Conservation (phyloP, 1,140 invertebrate genomes). For the Mercenaria mercenaria region DNA sequence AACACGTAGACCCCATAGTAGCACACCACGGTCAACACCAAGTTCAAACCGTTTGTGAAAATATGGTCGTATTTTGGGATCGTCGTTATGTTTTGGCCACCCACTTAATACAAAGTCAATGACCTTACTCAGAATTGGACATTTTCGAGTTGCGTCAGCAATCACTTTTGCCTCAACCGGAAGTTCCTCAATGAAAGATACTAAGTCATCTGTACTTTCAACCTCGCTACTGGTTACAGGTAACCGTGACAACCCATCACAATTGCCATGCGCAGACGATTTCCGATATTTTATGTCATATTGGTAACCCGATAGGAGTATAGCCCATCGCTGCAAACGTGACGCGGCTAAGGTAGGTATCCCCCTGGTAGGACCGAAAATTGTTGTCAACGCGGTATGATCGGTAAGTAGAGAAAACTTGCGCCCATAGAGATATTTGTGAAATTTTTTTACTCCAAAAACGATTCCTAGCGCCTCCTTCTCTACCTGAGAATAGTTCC, state of each 20-base stretch:
- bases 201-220: background rate
- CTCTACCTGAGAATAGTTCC: slow-evolving; percentile 86
- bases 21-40: slow-evolving; percentile 22
- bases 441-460: slow-evolving; percentile 83
- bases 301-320: slow-evolving; percentile 70
- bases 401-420: slow-evolving; percentile 78
- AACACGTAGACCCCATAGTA: slow-evolving; percentile 56
- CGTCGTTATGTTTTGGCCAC: slow-evolving; percentile 20
- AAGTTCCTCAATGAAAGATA: slow-evolving; percentile 53
- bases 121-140: slow-evolving; percentile 40
- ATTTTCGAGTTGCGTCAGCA: slow-evolving; percentile 20
- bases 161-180: slow-evolving; percentile 41
- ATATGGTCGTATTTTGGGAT: slow-evolving; percentile 25
- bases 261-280: slow-evolving; percentile 67
- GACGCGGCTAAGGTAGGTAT: slow-evolving; percentile 80
- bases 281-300: slow-evolving; percentile 75
- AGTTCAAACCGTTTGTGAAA: slow-evolving; percentile 27
- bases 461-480: slow-evolving; percentile 85
- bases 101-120: slow-evolving; percentile 22
- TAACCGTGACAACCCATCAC: slow-evolving; percentile 69
- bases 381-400: slow-evolving; percentile 82
- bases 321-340: slow-evolving; percentile 75
- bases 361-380: slow-evolving; percentile 80
- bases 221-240: slow-evolving; percentile 14
- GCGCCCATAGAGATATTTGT: slow-evolving; percentile 84